Conservation (phyloP, 2,797 vertebrate species). For the Setipinna tenuifilis region DNA sequence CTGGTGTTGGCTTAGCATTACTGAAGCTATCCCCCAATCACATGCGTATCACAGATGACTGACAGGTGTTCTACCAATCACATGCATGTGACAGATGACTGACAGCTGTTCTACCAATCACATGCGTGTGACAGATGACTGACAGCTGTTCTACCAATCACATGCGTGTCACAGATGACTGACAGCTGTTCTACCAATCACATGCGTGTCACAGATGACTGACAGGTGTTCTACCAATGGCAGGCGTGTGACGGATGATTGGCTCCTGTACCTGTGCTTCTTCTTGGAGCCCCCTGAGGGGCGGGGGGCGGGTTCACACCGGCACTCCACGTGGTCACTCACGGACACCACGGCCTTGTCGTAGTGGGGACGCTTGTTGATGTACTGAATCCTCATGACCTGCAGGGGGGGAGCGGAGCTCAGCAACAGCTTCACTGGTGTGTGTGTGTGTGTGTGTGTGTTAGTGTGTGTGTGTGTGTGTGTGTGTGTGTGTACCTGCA, state of each 20-base stretch:
- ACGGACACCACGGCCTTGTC: conserved; percentile 87
- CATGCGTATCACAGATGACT: no score
- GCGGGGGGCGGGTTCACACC: conserved; percentile 78
- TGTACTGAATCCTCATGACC: conserved; percentile 93
- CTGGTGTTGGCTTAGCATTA: no score
- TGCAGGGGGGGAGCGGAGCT: conserved; percentile 55
- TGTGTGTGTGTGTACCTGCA: neutral
- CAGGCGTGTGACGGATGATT: no score
- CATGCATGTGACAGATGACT: no score
- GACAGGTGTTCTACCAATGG: neutral
- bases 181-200: no score
- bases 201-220: neutral
- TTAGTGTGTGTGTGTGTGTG: conserved; percentile 7
- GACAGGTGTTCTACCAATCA: no score
- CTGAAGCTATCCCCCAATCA: no score
- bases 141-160: no score
- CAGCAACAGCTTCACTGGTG: neutral
- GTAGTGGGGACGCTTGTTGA: conserved; percentile 81
- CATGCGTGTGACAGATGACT: no score
- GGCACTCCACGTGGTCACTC: conserved; percentile 91
- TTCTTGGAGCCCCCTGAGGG: conserved; percentile 56
- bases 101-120: no score
- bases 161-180: no score
- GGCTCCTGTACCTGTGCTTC: conserved; percentile 51
- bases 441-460: neutral